These are phyloP conservation scores for Chymomyza caudatula DNA, from an alignment of 2,888 invertebrate species.

Conservation along the genomic window DNA sequence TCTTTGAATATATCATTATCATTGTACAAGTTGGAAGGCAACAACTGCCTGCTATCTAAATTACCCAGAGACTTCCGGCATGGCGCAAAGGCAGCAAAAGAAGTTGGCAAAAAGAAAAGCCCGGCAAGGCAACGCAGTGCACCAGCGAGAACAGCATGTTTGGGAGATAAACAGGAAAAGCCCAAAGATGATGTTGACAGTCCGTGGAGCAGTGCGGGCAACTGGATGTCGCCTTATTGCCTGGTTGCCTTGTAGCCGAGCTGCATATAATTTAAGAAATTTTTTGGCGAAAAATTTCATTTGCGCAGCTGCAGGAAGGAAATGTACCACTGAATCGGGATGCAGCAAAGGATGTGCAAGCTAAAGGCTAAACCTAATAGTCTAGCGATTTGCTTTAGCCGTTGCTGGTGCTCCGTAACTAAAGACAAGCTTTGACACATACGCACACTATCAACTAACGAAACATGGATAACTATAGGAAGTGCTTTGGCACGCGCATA, in stretches of 20 bases:
- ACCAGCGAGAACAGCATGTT: constrained; percentile 29
- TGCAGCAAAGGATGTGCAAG: constrained; percentile 47
- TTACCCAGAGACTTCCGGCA: constrained; percentile 71
- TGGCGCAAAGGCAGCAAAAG: constrained; percentile 32
- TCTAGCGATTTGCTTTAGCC: constrained; percentile 18
- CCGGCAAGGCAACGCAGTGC: constrained; percentile 10
- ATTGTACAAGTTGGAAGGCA: constrained; percentile 53
- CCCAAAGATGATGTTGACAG: constrained; percentile 46
- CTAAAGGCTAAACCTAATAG: constrained; percentile 22
- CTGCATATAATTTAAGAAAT: constrained; percentile 37
- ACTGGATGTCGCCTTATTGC: constrained; percentile 11
- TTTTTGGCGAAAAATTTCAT: constrained; percentile 61
- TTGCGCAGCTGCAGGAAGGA: constrained; percentile 34
- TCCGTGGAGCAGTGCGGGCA: background rate
- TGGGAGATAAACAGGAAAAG: constrained; percentile 61
- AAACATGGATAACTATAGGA: constrained; percentile 24
- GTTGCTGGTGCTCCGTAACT: background rate
- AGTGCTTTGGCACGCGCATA: constrained; percentile 49
- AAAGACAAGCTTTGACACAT: too few relatives aligned
- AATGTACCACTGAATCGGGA: constrained; percentile 1
- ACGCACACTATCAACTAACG: background rate
- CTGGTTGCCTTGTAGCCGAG: constrained; percentile 15
- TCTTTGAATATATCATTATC: constrained; percentile 63
- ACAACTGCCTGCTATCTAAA: constrained; percentile 68
- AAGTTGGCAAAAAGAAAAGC: background rate